Evolutionary conservation across 2,113 vertebrate species (phyloP), one percentile per base, ranked within the genome.

Genomic region (Pseudopipra pipra): DNA sequence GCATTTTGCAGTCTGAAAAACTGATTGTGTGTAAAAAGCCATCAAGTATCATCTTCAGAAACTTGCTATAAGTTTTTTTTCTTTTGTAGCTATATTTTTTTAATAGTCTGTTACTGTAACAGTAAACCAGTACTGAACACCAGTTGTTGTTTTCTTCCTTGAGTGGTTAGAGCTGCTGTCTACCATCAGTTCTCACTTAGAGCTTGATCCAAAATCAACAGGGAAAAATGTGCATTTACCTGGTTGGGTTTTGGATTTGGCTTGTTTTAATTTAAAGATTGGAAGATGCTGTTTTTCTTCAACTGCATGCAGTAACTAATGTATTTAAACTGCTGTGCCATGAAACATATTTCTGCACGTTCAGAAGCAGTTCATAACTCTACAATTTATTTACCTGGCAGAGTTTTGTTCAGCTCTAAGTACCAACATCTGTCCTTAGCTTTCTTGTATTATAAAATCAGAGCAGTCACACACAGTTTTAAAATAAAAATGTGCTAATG

Each of bases 151-250:
- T 81, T 93, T 87, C 52, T 6, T 75, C 13, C 31, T 54, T 11
- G 30, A 89, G 55, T 59, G 33, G n/a, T 46, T 75, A 71, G 54
- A 89, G 19, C 68, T 66, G 76, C 87, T 81, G 67, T 87, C 85
- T 86, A 9, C 72, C 30, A 59, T 93, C 52, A 84, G 56, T 67
- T 90, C 70, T 90, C 65, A 74, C 66, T 67, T 91, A 67, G 76
- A 77, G 39, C 85, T 80, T 86, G 63, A 39, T 95, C 82, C 90
- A 95, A 90, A 95, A 56, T 67, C 89, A 92, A n/a, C 65, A 87
- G 31, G 33, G 28, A 35, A 90, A 58, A 84, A 84, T 23, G 56
- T 86, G 72, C 39, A 1, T 78, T 92, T 75, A 92, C 86, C 86
- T 92, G 49, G 11, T 75, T 89, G 82, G 30, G 20, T 52, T 89